Evolutionary conservation across 2,888 invertebrate genomes (phyloP).

Genomic region (Schizotus pectinicornis): DNA sequence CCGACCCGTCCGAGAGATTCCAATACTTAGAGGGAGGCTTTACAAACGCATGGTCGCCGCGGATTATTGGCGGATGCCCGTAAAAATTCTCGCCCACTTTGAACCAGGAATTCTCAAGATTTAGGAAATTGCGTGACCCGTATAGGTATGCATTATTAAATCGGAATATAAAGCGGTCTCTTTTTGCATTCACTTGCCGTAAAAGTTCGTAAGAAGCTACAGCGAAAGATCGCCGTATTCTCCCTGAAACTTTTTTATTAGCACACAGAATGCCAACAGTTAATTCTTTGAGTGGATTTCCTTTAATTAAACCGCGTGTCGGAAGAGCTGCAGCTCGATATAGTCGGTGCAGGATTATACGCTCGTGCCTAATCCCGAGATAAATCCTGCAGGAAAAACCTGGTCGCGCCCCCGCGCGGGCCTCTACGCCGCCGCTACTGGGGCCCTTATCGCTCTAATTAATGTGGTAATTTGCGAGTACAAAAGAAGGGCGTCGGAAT

Average conservation of each 20-base stretch:
- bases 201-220: not conserved
- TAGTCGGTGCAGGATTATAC: no score
- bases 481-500: conserved; percentile 28
- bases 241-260: no score
- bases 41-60: conserved; percentile 26
- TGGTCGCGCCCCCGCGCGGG: not conserved
- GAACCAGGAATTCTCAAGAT: conserved; percentile 36
- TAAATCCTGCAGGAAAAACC: conserved; percentile 2
- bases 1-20: conserved; percentile 14
- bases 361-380: not conserved
- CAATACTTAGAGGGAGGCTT: conserved; percentile 22
- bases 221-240: no score
- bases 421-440: no score
- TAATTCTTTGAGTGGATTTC: no score
- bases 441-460: conserved; percentile 37
- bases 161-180: conserved; percentile 34
- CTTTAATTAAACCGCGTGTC: no score
- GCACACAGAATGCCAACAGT: no score
- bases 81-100: conserved; percentile 37
- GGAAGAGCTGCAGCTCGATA: no score
- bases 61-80: conserved; percentile 26
- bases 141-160: conserved; percentile 43
- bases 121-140: conserved; percentile 38
- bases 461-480: conserved; percentile 39
- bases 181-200: conserved; percentile 26